Evolutionary conservation across 1,140 invertebrate species (phyloP), one percentile per base, ranked within the genome.

Genomic region (Oncopodura yosiiana): DNA sequence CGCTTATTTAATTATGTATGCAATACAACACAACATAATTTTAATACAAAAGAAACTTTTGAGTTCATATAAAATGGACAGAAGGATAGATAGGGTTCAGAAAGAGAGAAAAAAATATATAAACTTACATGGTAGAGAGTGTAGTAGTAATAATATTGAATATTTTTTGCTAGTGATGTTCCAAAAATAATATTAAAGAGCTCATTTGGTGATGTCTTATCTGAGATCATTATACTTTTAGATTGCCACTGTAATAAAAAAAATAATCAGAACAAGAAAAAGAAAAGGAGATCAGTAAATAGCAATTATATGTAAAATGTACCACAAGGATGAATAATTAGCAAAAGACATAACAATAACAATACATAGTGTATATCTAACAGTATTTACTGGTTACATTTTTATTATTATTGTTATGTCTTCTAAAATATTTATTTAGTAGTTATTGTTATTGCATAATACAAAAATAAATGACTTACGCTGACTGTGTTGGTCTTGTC

Each of bases 121-220:
- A 48, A 48, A 63, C 52, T 48, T 61, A 56, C 62, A 53, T 53
- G 56, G 55, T 58, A 64, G 48, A 58, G 62, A 53, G 52, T 57
- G 58, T 50, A 58, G 46, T 36, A 58, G 52, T 56, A 49, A 51
- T 53, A 50, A 56, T 54, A 57, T 51, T 54, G 53, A 42, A 36
- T 45, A 61, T 45, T 49, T 23, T 53, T 59, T 2, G 34, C 46
- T 11, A 16, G n/a, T 18, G 45, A 24, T 32, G 42, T 92, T 59
- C 83, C 83, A 16, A 93, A 74, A 36, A 94, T 70, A 61, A 94
- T 80, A 60, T 85, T 81, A 50, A 93, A 80, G 48, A 93, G 71
- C 72, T 94, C 88, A 68, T 90, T 86, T 3, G 86, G 84, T n/a
- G 86, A 88, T 19, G 89, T 94, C 64, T 81, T 75, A 60, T 92